Evolutionary conservation across 2,113 vertebrate species (phyloP).

Genomic region (Phalacrocorax pelagicus): DNA sequence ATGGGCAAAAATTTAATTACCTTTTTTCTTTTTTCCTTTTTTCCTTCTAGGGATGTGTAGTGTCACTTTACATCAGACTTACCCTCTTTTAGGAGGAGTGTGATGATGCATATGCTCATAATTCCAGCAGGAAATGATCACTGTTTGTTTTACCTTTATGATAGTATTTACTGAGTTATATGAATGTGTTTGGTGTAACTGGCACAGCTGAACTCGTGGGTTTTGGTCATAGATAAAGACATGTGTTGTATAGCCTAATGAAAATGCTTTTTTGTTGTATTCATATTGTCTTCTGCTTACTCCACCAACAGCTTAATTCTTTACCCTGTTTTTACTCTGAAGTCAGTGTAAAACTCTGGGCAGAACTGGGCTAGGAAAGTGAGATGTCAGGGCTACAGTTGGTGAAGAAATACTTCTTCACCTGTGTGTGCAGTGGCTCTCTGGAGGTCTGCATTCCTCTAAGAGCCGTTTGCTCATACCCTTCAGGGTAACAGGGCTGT

Average conservation of each 20-base stretch:
- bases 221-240: neutral
- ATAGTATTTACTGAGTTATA: neutral
- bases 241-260: neutral
- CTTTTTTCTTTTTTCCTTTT: neutral
- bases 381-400: neutral
- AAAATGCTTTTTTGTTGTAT: neutral
- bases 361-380: neutral
- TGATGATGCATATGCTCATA: neutral
- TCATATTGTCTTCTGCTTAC: neutral
- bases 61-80: neutral
- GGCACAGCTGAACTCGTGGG: neutral
- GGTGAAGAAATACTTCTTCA: neutral
- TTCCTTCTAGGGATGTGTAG: neutral
- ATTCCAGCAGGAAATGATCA: neutral
- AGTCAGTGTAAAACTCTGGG: neutral
- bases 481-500: neutral
- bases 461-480: rapidly evolving
- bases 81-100: neutral
- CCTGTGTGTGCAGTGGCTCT: neutral
- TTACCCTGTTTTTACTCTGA: neutral
- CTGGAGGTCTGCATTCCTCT: neutral
- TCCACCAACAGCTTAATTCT: neutral
- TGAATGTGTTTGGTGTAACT: neutral
- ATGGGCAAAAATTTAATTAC: conserved; percentile 23
- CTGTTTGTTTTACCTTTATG: neutral